phyloP scores from a whole-genome alignment of 2,113 vertebrate genomes.

The Lagopus leucura region DNA sequence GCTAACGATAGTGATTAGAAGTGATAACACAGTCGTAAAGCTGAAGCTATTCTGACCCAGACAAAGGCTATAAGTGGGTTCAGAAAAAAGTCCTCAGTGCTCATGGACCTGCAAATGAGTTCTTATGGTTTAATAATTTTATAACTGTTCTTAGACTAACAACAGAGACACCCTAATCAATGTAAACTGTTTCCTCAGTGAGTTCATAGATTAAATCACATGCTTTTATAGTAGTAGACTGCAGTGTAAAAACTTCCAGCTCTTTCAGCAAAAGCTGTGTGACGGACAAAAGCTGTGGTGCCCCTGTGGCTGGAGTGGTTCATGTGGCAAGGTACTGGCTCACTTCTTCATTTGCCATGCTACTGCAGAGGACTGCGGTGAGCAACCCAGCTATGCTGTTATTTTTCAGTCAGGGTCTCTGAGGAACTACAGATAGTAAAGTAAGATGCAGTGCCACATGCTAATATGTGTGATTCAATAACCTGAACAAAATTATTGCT shows the following conservation, averaged over 20 bases:
- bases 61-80: neutral
- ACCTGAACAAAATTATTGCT: neutral
- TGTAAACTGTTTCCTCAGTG: neutral
- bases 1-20: neutral
- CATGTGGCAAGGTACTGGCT: neutral
- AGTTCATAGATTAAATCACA: neutral
- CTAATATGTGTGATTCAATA: rapidly evolving
- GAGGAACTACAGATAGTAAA: neutral
- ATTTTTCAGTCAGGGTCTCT: neutral
- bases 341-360: neutral
- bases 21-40: neutral
- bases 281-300: neutral
- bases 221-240: neutral
- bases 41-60: neutral
- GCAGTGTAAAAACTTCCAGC: neutral
- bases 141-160: neutral
- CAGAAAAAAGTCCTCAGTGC: neutral
- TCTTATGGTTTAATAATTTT: neutral
- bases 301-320: neutral
- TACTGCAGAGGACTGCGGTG: neutral
- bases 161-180: neutral
- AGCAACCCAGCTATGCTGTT: neutral
- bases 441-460: neutral
- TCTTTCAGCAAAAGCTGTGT: neutral
- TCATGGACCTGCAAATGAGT: neutral